These are phyloP conservation scores for Eugnorisma glareosa DNA, from an alignment of 2,888 invertebrate species.

Conservation along the genomic window DNA sequence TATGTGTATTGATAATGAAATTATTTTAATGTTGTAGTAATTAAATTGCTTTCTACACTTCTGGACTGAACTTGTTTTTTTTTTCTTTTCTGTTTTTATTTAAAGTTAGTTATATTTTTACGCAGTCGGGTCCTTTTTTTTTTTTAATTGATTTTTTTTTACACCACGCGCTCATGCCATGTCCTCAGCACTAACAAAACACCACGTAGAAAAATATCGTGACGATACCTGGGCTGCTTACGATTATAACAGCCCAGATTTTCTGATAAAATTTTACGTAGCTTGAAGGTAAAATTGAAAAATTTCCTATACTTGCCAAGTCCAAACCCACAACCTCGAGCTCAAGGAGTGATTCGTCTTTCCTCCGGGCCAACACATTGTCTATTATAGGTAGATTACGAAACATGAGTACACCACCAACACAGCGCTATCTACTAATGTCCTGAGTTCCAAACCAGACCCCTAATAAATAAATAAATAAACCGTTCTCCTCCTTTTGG, in stretches of 20 bases:
- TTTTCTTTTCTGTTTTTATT: no score
- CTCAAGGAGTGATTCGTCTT: background rate
- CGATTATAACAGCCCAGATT: background rate
- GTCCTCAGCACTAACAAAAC: no score
- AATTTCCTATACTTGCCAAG: constrained; percentile 24
- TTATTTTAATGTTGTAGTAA: no score
- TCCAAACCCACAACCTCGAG: constrained; percentile 28
- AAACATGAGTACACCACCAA: constrained; percentile 26
- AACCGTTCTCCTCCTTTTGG: background rate
- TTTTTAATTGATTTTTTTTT: no score
- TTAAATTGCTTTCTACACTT: no score
- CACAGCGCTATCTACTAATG: background rate
- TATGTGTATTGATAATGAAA: no score
- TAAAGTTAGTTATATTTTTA: no score
- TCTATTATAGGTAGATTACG: constrained; percentile 4
- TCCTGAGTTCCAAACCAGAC: background rate
- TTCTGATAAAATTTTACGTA: background rate
- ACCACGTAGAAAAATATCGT: no score
- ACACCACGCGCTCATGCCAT: no score
- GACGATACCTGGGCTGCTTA: background rate
- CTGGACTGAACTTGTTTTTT: no score
- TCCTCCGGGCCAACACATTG: constrained; percentile 11
- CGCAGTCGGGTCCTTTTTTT: no score
- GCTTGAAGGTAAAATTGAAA: background rate
- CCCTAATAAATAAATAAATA: background rate